These are phyloP conservation scores for Mythimna ferrago DNA, from an alignment of 2,888 invertebrate species.

Conservation along the genomic window DNA sequence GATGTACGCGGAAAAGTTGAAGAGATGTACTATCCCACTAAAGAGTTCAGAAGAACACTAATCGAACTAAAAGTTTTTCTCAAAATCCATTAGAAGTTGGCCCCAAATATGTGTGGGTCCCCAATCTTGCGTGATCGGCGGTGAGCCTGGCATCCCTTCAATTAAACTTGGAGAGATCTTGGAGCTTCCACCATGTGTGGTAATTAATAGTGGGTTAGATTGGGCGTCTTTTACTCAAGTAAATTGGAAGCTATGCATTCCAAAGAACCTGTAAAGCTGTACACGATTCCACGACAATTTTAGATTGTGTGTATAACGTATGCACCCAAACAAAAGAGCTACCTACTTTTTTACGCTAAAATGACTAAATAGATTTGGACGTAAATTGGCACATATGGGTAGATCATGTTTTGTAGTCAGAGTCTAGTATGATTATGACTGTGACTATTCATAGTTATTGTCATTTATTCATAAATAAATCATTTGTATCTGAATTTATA, in stretches of 20 bases:
- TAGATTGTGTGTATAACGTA: too few relatives aligned
- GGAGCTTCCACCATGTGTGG: constrained; percentile 37
- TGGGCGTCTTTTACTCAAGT: neutral
- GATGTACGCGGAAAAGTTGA: too few relatives aligned
- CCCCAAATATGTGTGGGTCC: constrained; percentile 55
- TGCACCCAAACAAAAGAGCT: too few relatives aligned
- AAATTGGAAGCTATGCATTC: neutral
- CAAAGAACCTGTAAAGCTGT: neutral
- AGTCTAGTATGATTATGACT: too few relatives aligned
- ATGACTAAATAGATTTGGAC: too few relatives aligned
- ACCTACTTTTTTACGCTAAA: too few relatives aligned
- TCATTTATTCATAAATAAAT: too few relatives aligned
- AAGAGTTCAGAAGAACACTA: constrained; percentile 42
- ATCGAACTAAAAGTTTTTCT: constrained; percentile 52
- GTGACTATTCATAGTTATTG: too few relatives aligned
- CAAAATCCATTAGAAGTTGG: constrained; percentile 64
- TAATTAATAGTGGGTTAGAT: constrained; percentile 34
- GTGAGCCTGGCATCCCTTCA: constrained; percentile 71
- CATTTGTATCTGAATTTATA: too few relatives aligned
- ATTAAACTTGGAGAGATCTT: constrained; percentile 76
- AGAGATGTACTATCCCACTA: neutral
- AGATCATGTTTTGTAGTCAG: too few relatives aligned
- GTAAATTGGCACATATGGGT: too few relatives aligned
- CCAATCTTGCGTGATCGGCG: constrained; percentile 67
- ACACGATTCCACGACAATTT: neutral